Evolutionary conservation across 2,888 invertebrate genomes (phyloP).

Genomic region (Xestia sexstrigata): DNA sequence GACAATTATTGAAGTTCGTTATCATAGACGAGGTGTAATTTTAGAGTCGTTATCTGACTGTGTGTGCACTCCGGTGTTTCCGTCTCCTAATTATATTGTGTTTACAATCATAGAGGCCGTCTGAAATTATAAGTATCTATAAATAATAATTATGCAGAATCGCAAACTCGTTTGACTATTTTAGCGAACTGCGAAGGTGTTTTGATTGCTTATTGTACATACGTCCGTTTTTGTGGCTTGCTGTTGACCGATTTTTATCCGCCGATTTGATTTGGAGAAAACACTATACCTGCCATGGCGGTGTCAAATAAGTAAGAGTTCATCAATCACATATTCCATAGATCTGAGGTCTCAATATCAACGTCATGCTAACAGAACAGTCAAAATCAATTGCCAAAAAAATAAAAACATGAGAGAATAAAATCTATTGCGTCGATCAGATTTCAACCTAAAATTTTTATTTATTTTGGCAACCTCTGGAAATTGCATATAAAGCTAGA

Average conservation of each 20-base stretch:
- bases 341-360: neutral
- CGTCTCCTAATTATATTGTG: neutral
- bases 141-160: neutral
- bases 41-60: constrained; percentile 10
- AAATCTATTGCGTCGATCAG: neutral
- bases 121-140: neutral
- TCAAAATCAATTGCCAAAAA: neutral
- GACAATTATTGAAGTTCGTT: constrained; percentile 1
- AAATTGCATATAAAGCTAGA: neutral
- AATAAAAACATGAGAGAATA: neutral
- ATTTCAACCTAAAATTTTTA: neutral
- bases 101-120: neutral
- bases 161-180: neutral
- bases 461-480: neutral
- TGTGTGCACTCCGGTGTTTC: constrained; percentile 1
- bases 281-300: neutral
- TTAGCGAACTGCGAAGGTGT: neutral
- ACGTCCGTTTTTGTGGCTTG: neutral
- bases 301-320: neutral
- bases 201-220: neutral
- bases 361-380: neutral
- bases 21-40: constrained; percentile 20
- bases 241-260: neutral
- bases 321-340: neutral
- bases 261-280: neutral